phyloP scores from a whole-genome alignment of 2,797 vertebrate species.

The Danio aesculapii region DNA sequence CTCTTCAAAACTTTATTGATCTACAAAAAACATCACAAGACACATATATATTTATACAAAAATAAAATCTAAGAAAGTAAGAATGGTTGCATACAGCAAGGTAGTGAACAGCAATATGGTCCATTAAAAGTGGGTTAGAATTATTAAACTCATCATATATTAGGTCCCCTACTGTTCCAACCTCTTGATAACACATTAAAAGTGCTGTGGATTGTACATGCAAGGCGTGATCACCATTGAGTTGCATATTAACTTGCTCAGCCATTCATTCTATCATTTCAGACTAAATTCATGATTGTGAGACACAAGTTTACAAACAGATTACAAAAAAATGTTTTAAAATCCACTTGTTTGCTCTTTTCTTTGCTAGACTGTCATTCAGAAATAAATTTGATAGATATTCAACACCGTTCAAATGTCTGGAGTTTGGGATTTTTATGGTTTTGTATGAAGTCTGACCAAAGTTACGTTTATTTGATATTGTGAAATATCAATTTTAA shows the following conservation, averaged over 20 bases:
- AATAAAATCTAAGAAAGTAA: conserved; percentile 23
- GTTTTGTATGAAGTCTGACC: not conserved
- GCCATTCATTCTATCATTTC: not conserved
- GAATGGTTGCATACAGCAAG: not conserved
- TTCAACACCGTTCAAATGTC: not conserved
- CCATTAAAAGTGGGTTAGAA: conserved; percentile 21
- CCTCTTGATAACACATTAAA: conserved; percentile 8
- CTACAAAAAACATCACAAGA: conserved; percentile 8
- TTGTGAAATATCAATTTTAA: not conserved
- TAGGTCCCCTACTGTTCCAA: conserved; percentile 4
- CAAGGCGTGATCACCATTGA: conserved; percentile 16
- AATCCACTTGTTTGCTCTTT: not conserved
- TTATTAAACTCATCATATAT: conserved; percentile 3
- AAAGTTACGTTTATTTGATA: not conserved
- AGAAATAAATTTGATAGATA: not conserved
- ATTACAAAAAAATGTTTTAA: not conserved
- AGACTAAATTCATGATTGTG: conserved; percentile 14
- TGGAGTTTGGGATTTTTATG: not conserved
- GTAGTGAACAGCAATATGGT: conserved; percentile 13
- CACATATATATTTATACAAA: conserved; percentile 10
- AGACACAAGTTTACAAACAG: not conserved
- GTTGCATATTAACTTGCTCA: conserved; percentile 28
- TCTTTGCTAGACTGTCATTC: not conserved
- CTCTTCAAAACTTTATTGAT: not conserved
- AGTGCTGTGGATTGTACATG: conserved; percentile 41